Conservation (phyloP, 2,113 vertebrate genomes). For the Rousettus leschenaultii region DNA sequence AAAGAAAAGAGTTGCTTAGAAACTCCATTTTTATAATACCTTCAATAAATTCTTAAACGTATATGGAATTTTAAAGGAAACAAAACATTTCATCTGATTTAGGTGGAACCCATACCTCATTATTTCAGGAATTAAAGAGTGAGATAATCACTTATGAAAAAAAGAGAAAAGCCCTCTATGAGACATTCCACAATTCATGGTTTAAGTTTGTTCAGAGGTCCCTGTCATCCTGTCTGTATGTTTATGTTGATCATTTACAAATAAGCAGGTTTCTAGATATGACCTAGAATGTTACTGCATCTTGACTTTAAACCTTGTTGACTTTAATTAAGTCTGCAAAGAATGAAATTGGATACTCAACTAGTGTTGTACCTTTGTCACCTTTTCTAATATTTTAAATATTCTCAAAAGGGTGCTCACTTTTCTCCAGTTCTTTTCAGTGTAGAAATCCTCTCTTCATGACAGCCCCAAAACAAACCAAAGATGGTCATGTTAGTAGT, state of each 20-base stretch:
- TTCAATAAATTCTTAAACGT: constrained; percentile 36
- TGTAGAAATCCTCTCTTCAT: constrained; percentile 4
- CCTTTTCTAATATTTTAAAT: not conserved
- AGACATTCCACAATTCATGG: not conserved
- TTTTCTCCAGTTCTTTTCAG: constrained; percentile 21
- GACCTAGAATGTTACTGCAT: not conserved
- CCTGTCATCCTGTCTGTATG: not conserved
- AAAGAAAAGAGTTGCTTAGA: constrained; percentile 33
- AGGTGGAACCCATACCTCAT: not conserved
- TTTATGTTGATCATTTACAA: not conserved
- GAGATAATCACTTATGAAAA: not conserved
- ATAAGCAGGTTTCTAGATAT: not conserved
- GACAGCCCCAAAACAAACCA: not conserved
- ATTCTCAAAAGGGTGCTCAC: not conserved
- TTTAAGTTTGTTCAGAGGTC: not conserved
- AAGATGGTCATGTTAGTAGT: not conserved
- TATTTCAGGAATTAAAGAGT: constrained; percentile 34
- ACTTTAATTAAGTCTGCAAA: not conserved
- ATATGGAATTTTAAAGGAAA: constrained; percentile 32
- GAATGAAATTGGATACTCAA: constrained; percentile 16
- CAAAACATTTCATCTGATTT: constrained; percentile 26
- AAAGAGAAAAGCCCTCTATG: not conserved
- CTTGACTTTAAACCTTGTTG: not conserved
- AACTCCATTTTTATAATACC: constrained; percentile 32
- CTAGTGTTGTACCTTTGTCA: not conserved